Evolutionary conservation across 2,113 vertebrate genomes (phyloP).

Genomic region (Microcebus murinus): DNA sequence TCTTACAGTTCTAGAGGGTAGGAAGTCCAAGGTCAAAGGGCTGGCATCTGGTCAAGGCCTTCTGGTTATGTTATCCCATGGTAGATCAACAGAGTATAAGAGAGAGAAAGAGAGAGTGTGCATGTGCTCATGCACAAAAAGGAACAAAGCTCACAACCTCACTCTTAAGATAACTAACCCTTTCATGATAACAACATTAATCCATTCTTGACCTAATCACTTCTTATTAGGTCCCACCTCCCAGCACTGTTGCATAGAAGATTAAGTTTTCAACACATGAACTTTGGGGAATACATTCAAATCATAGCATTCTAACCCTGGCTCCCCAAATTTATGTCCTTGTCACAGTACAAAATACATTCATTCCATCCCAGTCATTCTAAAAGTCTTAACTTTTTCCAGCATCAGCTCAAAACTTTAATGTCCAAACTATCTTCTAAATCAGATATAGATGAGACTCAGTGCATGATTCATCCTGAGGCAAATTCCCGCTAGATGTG

Average conservation of each 20-base stretch:
- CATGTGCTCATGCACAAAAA: too few species aligned
- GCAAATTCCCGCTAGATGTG: background rate
- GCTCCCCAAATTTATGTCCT: background rate
- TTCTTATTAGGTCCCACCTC: background rate
- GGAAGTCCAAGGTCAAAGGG: background rate
- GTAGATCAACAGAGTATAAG: background rate
- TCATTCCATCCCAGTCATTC: background rate
- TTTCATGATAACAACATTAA: background rate
- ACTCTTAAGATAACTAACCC: background rate
- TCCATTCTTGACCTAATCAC: background rate
- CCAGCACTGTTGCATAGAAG: background rate
- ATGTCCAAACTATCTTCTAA: background rate
- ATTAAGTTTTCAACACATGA: background rate
- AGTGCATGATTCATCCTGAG: background rate
- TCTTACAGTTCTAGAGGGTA: background rate
- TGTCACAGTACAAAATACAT: background rate
- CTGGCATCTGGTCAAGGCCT: background rate
- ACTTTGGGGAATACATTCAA: background rate
- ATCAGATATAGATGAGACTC: background rate
- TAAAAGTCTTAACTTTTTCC: background rate
- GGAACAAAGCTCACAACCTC: too few species aligned
- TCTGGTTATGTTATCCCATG: background rate
- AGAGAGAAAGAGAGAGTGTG: background rate
- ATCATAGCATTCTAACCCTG: background rate
- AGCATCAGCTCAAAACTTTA: background rate